Conservation (phyloP, 2,113 vertebrate genomes). For the Callithrix jacchus region DNA sequence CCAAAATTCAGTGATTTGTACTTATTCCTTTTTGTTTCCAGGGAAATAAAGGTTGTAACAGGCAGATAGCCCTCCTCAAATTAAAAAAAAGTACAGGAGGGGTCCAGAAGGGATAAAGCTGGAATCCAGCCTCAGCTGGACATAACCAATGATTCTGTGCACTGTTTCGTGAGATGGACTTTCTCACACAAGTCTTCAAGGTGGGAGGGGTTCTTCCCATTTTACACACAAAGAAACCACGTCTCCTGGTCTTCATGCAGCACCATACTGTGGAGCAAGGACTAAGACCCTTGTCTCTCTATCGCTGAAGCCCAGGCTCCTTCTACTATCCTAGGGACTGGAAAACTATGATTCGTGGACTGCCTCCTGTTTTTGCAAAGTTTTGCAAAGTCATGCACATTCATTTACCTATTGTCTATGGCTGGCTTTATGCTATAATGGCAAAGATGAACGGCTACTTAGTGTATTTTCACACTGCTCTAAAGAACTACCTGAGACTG, state of each 20-base stretch:
- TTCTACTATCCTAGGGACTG: not conserved
- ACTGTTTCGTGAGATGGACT: not conserved
- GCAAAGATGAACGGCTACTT: not conserved
- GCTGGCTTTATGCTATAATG: not conserved
- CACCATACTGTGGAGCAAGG: not conserved
- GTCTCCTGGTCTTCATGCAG: not conserved
- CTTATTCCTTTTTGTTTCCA: not conserved
- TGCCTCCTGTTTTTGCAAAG: not conserved
- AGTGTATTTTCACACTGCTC: too few relatives aligned
- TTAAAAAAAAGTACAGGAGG: not conserved
- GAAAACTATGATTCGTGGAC: not conserved
- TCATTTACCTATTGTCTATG: not conserved
- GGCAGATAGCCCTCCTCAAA: not conserved
- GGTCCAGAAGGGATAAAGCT: not conserved
- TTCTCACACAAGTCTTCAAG: not conserved
- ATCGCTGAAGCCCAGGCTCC: not conserved
- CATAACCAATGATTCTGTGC: not conserved
- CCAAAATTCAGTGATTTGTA: not conserved
- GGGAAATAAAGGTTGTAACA: not conserved
- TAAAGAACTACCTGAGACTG: too few relatives aligned
- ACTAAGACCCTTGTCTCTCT: not conserved
- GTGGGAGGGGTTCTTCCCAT: not conserved
- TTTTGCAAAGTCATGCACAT: not conserved
- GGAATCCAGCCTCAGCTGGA: not conserved
- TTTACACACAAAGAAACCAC: not conserved